phyloP scores from a whole-genome alignment of 2,113 vertebrate genomes.

The Lutjanus erythropterus region DNA sequence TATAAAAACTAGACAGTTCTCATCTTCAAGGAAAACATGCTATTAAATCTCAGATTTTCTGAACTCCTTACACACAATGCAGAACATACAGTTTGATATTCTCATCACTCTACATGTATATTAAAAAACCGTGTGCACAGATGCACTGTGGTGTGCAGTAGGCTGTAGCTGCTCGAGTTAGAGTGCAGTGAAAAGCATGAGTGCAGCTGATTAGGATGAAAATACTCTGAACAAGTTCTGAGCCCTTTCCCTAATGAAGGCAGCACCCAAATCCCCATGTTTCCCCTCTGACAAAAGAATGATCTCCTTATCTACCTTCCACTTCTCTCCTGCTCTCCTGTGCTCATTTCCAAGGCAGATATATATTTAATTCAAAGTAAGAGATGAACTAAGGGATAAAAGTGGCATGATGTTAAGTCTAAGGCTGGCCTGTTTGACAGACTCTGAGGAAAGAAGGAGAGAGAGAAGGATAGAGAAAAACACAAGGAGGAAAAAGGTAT shows the following conservation, averaged over 20 bases:
- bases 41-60: not conserved
- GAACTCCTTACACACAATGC: too few species aligned
- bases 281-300: constrained; percentile 22
- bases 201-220: constrained; percentile 27
- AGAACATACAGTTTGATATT: not conserved
- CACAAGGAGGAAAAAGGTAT: not conserved
- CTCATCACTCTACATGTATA: not conserved
- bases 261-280: constrained; percentile 50
- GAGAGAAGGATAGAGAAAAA: not conserved
- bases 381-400: constrained; percentile 25
- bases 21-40: not conserved
- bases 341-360: constrained; percentile 32
- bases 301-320: constrained; percentile 11
- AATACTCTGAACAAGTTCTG: constrained; percentile 25
- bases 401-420: constrained; percentile 22
- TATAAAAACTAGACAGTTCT: not conserved
- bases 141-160: not conserved
- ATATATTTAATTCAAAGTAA: constrained; percentile 44
- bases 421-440: constrained; percentile 6
- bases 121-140: not conserved
- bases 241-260: constrained; percentile 38
- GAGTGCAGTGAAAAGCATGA: not conserved
- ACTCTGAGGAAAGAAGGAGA: not conserved
- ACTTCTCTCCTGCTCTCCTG: constrained; percentile 8
- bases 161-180: not conserved